Evolutionary conservation across 2,888 invertebrate species (phyloP).

Genomic region (Smittia aterrima): DNA sequence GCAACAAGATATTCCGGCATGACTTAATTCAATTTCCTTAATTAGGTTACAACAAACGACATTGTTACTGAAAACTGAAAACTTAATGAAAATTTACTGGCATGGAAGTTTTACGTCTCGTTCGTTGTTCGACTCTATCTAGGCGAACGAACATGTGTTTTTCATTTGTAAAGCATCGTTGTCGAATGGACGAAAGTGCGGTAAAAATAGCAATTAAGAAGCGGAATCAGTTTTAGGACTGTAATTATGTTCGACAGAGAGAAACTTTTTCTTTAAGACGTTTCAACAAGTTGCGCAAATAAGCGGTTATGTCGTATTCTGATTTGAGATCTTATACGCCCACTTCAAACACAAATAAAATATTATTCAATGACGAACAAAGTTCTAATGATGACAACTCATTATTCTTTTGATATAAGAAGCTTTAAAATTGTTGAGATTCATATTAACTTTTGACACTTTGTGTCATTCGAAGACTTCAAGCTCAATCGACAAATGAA

Average conservation of each 20-base stretch:
- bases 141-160: slow-evolving; percentile 30
- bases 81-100: not conserved
- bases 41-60: slow-evolving; percentile 4
- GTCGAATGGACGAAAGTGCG: not conserved
- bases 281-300: not conserved
- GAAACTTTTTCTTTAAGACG: not conserved
- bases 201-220: not conserved
- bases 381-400: not conserved
- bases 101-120: not conserved
- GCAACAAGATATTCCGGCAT: not conserved
- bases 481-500: not conserved
- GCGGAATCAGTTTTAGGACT: not conserved
- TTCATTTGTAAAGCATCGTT: slow-evolving; percentile 12
- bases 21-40: not conserved
- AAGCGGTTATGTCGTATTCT: too few relatives aligned
- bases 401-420: not conserved
- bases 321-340: too few relatives aligned
- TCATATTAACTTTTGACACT: not conserved
- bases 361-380: too few relatives aligned
- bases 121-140: not conserved
- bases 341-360: too few relatives aligned
- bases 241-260: too few relatives aligned
- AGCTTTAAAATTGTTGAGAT: not conserved
- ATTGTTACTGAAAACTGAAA: slow-evolving; percentile 3
- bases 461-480: not conserved